Evolutionary conservation across 2,888 invertebrate genomes (phyloP), one percentile per base, ranked within the genome.

Genomic region (Cantharis rufa): DNA sequence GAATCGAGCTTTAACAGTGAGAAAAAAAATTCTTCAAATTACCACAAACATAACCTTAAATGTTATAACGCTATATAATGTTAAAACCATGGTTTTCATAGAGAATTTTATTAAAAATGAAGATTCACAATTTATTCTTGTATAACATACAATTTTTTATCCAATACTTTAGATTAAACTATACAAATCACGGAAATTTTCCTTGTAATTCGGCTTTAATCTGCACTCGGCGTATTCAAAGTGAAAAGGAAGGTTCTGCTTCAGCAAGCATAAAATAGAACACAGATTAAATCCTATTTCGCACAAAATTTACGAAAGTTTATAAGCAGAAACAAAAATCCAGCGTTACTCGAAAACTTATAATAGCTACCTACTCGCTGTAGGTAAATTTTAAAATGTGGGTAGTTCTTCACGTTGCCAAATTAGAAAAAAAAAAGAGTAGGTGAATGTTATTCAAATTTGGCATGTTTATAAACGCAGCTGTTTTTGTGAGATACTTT

Each of bases 221-320:
- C 89, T 88, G 87, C 88, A 87, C 82, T 82, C 85, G 87, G 87
- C 86, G 85, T 87, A 85, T 85, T 87, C 87, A 89, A 87, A 88
- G 88, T 88, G 48, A 48, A 87, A 78, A 87, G 88, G 89, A 88
- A 88, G 87, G 87, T 89, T 89, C 88, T 87, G 89, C 89, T 89
- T 87, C 87, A 87, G 88, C 86, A 86, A 90, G 89, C 90, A 88
- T 88, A 88, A 89, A 90, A 89, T 89, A 88, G 89, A 88, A 89
- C 89, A 89, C 88, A 89, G 89, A 90, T 90, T 90, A 90, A 90
- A 89, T 90, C 89, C 89, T 87, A 88, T 89, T 88, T 81, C 79
- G 76, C 76, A 80, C 77, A 80, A 77, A 79, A 81, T 82, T 80
- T 82, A 84, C 83, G 83, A 82, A 83, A 81, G 82, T 75, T 75